Conservation (phyloP, 2,888 invertebrate species). For the Drosophila neoperkinsi region DNA sequence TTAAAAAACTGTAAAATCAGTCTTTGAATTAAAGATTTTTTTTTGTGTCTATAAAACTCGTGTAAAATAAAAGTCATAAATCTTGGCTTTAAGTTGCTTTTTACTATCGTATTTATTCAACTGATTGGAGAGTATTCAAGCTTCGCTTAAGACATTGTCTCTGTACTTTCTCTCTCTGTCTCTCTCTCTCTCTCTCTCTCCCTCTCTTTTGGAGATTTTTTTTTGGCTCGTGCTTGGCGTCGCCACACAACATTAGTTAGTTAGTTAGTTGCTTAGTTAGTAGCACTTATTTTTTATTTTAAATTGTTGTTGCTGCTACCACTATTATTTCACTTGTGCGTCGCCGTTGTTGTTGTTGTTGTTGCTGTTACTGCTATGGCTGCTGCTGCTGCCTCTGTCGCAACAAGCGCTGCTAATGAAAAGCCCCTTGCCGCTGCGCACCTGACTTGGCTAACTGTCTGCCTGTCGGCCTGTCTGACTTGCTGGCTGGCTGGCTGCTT, state of each 20-base stretch:
- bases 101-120: neutral
- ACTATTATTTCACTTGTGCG: constrained; percentile 50
- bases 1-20: neutral
- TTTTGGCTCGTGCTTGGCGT: constrained; percentile 34
- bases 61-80: neutral
- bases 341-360: constrained; percentile 27
- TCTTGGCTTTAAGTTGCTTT: neutral
- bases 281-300: constrained; percentile 17
- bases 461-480: constrained; percentile 2
- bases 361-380: constrained; percentile 6
- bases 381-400: constrained; percentile 49
- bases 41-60: neutral
- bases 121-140: constrained; percentile 8
- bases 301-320: constrained; percentile 33
- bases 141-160: neutral
- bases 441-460: neutral
- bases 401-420: constrained; percentile 70
- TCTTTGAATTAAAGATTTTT: neutral
- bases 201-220: neutral
- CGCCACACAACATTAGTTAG: constrained; percentile 68
- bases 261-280: constrained; percentile 27
- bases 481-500: constrained; percentile 32
- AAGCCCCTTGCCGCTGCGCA: constrained; percentile 33
- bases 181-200: constrained; percentile 3
- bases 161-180: constrained; percentile 1